Evolutionary conservation across 2,888 invertebrate species (phyloP), one percentile per base, ranked within the genome.

Genomic region (Anorthoa munda): DNA sequence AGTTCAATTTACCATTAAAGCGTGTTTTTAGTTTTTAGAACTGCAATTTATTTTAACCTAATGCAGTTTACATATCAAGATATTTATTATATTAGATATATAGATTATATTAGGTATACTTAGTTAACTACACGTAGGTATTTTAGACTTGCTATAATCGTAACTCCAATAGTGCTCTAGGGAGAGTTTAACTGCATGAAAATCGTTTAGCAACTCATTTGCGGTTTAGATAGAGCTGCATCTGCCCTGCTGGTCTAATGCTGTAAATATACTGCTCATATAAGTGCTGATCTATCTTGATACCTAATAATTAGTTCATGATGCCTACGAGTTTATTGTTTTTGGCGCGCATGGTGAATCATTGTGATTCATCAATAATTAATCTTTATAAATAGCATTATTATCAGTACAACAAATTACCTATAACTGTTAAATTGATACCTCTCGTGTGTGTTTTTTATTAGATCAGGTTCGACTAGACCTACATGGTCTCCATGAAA

Each of bases 221-320:
- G 80, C 31, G 80, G 80, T 69, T 2, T 59, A 13, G 39, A 5
- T 53, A 23, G 50, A 59, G 55, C n/a, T 63, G 65, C 77, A 51
- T 82, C 77, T 77, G 80, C 46, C 65, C 15, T 18, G 58, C 17
- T 26, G 50, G 31, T 21, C 7, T n/a, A 18, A 9, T 4, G 13
- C 31, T 45, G 63, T 55, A 53, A 69, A 66, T 66, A 74, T 26
- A 50, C 39, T n/a, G 74, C 31, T 31, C 31, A 31, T 0, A 26
- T 51, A 26, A 64, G 74, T 60, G 64, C 17, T 39, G 39, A 48
- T 15, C 64, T 66, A 58, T 74, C 56, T 66, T 39, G 13, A 31
- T 75, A 31, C 31, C 7, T 31, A 9, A 53, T 51, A 45, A 51
- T 73, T 66, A 66, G 12, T 55, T 66, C 17, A 31, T 45, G 21